These are phyloP conservation scores for Aspidapion aeneum DNA, from an alignment of 2,888 invertebrate species.

Conservation along the genomic window DNA sequence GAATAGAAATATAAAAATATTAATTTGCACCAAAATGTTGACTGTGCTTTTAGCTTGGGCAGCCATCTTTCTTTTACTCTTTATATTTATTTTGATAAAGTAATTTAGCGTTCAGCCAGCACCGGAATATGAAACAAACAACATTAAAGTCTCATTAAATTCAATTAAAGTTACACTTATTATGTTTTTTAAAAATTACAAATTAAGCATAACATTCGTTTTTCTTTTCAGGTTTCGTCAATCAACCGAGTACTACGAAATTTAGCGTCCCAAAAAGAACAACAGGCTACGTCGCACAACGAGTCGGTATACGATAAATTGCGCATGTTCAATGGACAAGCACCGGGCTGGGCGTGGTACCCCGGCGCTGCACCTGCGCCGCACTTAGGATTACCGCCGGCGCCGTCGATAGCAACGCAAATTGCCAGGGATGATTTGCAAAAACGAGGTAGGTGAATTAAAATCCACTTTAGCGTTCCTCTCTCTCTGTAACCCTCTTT, in stretches of 20 bases:
- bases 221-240: conserved; percentile 80
- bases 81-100: no score
- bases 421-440: conserved; percentile 66
- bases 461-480: conserved; percentile 42
- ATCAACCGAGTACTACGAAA: conserved; percentile 97
- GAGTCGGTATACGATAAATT: conserved; percentile 94
- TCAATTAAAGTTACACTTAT: no score
- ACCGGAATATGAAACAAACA: no score
- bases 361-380: conserved; percentile 70
- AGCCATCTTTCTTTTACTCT: no score
- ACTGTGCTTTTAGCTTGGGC: no score
- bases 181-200: no score
- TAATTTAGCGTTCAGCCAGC: no score
- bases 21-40: no score
- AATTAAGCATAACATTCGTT: no score
- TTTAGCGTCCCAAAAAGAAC: conserved; percentile 94
- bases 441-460: conserved; percentile 63
- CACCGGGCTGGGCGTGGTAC: conserved; percentile 85
- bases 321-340: conserved; percentile 91
- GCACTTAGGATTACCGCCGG: conserved; percentile 60
- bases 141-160: no score
- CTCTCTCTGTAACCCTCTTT: conserved; percentile 43
- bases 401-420: conserved; percentile 53
- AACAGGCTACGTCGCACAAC: conserved; percentile 77
- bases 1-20: no score